A percentile compares a stretch with the other conserved stretches of the same genome.
Conservation (phyloP, 2,888 invertebrate genomes). For the Limnephilus auricula region DNA sequence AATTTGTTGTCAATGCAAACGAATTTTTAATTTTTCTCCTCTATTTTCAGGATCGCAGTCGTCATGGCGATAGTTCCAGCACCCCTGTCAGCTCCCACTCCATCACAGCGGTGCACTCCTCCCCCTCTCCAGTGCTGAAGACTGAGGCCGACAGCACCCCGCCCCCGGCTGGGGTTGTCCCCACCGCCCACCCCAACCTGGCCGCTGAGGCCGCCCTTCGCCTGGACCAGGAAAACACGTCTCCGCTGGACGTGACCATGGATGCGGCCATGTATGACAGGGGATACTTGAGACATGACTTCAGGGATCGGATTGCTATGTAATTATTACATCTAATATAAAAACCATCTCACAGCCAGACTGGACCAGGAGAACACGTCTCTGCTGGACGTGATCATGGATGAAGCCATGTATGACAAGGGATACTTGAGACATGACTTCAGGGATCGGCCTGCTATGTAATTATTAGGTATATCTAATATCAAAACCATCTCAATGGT, state of each 20-base stretch:
- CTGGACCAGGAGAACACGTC: no score
- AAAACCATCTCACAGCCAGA: background rate
- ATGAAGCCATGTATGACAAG: slow-evolving; percentile 10
- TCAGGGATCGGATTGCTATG: slow-evolving; percentile 44
- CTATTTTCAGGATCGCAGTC: slow-evolving; percentile 57
- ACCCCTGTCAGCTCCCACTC: slow-evolving; percentile 55
- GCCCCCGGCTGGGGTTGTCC: slow-evolving; percentile 44
- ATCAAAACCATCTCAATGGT: background rate
- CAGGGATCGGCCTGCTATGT: slow-evolving; percentile 34
- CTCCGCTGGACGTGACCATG: slow-evolving; percentile 35
- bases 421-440: slow-evolving; percentile 13
- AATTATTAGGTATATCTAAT: background rate
- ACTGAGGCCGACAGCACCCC: slow-evolving; percentile 60
- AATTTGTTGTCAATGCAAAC: background rate
- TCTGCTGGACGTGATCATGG: background rate
- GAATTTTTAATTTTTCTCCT: background rate
- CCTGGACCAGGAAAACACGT: background rate
- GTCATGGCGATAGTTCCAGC: slow-evolving; percentile 48
- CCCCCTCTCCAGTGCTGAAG: slow-evolving; percentile 64
- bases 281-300: slow-evolving; percentile 35
- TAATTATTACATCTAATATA: background rate
- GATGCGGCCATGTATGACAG: slow-evolving; percentile 54
- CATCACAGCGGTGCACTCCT: slow-evolving; percentile 55
- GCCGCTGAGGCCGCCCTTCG: background rate
- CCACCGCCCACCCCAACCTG: background rate